Percentiles rank a stretch among this genome's conserved stretches.
Evolutionary conservation across 2,113 vertebrate species (phyloP).

Genomic region (Caretta caretta): DNA sequence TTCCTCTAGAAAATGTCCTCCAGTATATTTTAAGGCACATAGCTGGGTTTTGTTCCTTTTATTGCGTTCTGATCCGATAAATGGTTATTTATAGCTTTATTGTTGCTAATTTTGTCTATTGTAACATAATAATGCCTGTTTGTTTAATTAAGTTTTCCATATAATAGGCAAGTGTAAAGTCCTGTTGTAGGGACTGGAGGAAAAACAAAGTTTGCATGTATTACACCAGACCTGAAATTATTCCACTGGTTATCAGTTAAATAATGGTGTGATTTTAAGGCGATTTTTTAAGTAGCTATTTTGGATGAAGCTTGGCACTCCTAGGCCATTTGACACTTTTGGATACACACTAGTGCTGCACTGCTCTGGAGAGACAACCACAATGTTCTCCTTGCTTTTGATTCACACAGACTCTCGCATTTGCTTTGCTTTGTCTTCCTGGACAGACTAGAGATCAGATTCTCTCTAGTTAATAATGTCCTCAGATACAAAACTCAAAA

Average conservation of each 20-base stretch:
- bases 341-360: neutral
- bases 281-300: neutral
- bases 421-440: neutral
- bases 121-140: neutral
- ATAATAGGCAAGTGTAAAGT: neutral
- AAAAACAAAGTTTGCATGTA: neutral
- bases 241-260: neutral
- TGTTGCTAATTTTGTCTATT: neutral
- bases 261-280: neutral
- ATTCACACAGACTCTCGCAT: rapidly evolving
- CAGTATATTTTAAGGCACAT: neutral
- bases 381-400: neutral
- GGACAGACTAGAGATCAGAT: neutral
- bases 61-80: neutral
- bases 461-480: neutral
- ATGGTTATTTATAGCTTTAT: neutral
- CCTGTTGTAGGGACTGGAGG: neutral
- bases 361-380: neutral
- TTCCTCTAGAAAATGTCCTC: neutral
- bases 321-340: neutral
- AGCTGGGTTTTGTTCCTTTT: neutral
- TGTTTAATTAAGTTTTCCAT: neutral
- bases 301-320: neutral
- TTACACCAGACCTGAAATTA: neutral
- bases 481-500: neutral